Evolutionary conservation across 2,113 vertebrate genomes (phyloP).

Genomic region (Mormoops blainvillei): DNA sequence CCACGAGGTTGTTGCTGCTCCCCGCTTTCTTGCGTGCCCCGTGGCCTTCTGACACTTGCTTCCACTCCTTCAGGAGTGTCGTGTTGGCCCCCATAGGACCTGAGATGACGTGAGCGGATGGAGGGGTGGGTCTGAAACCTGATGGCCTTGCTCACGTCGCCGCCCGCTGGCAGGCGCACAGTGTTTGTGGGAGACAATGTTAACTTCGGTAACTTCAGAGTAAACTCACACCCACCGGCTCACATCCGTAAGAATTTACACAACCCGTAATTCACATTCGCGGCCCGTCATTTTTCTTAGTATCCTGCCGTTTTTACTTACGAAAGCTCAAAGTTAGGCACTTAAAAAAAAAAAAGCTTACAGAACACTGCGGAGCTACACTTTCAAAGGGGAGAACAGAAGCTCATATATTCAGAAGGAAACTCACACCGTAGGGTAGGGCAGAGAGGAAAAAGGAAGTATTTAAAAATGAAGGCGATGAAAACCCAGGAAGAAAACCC

Average conservation of each 20-base stretch:
- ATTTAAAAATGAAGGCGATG: not conserved
- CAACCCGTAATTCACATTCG: not conserved
- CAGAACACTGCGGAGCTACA: not conserved
- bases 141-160: not conserved
- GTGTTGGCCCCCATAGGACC: fast-evolving
- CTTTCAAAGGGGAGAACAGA: not conserved
- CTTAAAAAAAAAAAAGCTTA: not conserved
- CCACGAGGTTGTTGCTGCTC: not conserved
- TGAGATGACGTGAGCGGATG: not conserved
- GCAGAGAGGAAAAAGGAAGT: not conserved
- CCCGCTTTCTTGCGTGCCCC: not conserved
- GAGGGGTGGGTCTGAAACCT: fast-evolving
- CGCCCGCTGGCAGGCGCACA: not conserved
- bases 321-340: not conserved
- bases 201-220: not conserved
- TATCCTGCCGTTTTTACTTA: not conserved
- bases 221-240: not conserved
- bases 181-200: not conserved
- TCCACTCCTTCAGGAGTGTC: not conserved
- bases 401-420: not conserved
- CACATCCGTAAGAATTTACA: not conserved
- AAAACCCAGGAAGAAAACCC: not conserved
- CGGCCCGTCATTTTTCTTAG: not conserved
- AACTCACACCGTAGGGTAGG: not conserved
- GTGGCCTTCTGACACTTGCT: not conserved